Evolutionary conservation across 2,888 invertebrate species (phyloP), one percentile per base, ranked within the genome.

Genomic region (Pandemis cinnamomeana): DNA sequence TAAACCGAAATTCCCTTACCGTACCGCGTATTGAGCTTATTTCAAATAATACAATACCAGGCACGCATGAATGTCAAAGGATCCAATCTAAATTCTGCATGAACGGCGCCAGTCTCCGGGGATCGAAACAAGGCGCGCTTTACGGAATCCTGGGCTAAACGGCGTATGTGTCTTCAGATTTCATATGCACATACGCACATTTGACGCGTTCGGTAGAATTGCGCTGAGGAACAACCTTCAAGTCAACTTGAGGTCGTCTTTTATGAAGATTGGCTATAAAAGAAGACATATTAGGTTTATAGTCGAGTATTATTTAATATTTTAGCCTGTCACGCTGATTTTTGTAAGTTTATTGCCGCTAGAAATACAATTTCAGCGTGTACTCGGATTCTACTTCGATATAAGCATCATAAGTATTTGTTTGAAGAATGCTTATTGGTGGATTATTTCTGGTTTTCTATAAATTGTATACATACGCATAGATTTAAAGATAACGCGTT

Each of bases 251-350:
- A 69, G 73, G 73, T 70, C 73, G 73, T 66, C 69, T 51, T 68
- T 72, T 72, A 72, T 72, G 68, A 64, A 69, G 72, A 72, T 72
- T 72, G 72, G 55, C 64, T 63, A 69, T 72, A 73, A 73, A 73
- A 73, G 58, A 10, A 58, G 27, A 7, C 58, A 20, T 55, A 55
- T 64, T 27, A 66, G 64, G 66, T 69, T 69, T 60, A 64, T 64
- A 68, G 63, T n/a, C 13, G 42, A 27, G 69, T 70, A 70, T 51
- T 61, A 66, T 60, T 69, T 60, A 44, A 72, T 64, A 63, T 60
- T 42, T 53, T 51, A 27, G 63, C 0, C 20, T 6, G 41, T 8
- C 36, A 58, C 27, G 11, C 11, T 10, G 27, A 11, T 55, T 58
- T 58, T 27, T 11, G 58, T 10, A 11, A 20, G 20, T 58, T 58